phyloP scores from a whole-genome alignment of 2,797 vertebrate genomes.

The Bryconaethiops microstoma region DNA sequence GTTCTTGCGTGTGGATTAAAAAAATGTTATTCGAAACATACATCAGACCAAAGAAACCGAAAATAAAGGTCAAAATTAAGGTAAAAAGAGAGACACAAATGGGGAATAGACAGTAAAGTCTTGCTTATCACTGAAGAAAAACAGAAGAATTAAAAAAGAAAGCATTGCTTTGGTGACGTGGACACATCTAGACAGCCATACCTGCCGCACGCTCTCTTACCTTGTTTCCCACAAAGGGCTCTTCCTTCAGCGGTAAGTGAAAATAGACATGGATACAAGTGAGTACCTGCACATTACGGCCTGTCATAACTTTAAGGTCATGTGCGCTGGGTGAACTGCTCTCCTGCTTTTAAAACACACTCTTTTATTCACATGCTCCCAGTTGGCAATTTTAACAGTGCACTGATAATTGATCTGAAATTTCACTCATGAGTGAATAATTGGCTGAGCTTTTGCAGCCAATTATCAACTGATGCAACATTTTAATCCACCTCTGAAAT shows the following conservation, averaged over 20 bases:
- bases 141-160: conserved; percentile 18
- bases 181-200: conserved; percentile 56
- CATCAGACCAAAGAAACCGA: conserved; percentile 8
- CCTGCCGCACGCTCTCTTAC: conserved; percentile 68
- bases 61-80: conserved; percentile 20
- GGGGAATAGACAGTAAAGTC: conserved; percentile 17
- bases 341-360: neutral
- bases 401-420: conserved; percentile 1
- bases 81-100: conserved; percentile 28
- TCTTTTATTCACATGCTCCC: neutral
- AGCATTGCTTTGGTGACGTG: conserved; percentile 30
- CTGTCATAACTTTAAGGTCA: neutral
- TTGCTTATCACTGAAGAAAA: conserved; percentile 10
- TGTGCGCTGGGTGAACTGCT: neutral
- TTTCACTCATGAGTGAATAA: neutral
- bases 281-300: conserved; percentile 54
- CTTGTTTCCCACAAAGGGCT: conserved; percentile 83
- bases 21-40: conserved; percentile 10
- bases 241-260: conserved; percentile 79
- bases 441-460: conserved; percentile 4
- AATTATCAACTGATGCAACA: conserved; percentile 3
- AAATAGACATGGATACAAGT: conserved; percentile 66
- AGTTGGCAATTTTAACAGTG: neutral
- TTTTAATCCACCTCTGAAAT: neutral
- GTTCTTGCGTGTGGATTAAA: conserved; percentile 7